Evolutionary conservation across 1,140 invertebrate genomes (phyloP), one percentile per base, ranked within the genome.

Genomic region (Zaprionus inermis): DNA sequence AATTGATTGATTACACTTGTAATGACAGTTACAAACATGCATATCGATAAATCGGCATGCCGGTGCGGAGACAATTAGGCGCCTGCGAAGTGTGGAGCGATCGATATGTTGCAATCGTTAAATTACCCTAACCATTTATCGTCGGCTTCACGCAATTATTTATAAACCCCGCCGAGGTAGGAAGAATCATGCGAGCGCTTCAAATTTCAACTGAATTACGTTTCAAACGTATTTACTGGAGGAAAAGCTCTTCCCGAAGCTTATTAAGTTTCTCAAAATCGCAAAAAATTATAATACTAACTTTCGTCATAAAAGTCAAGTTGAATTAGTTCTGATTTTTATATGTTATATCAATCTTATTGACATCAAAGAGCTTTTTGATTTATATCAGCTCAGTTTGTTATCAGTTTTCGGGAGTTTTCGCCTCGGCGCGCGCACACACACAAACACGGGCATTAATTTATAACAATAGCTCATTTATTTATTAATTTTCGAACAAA

Each of bases 381-480:
- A 32, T 61, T 36, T n/a, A 59, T 70, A 51, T 70, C 51, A 56
- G 9, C 51, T 49, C 12, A 24, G n/a, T 49, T 60, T 12, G 38
- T 44, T 65, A 18, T 9, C 24, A 32, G 54, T 20, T 72, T 55
- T 9, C 30, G 20, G 46, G 63, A 64, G 69, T 73, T 73, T 74
- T 72, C 64, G 46, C 49, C 38, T 22, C 61, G 41, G 54, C 36
- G n/a, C 14, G n/a, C 36, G n/a, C 36, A 32, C 30, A 9, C 30
- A 32, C 30, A 32, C 30, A 44, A 5, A 44, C 38, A 44, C 14
- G 2, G 38, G 38, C 57, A 78, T 70, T 75, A 75, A 68, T 80
- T 78, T 76, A 67, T 52, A 76, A 81, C 78, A 81, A 81, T 81
- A 65, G 72, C 72, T 78, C 72, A 81, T 81, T 81, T 78, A 76